A percentile compares a stretch with the other conserved stretches of the same genome.
Conservation (phyloP, 2,797 vertebrate species). For the Oophaga sylvatica region DNA sequence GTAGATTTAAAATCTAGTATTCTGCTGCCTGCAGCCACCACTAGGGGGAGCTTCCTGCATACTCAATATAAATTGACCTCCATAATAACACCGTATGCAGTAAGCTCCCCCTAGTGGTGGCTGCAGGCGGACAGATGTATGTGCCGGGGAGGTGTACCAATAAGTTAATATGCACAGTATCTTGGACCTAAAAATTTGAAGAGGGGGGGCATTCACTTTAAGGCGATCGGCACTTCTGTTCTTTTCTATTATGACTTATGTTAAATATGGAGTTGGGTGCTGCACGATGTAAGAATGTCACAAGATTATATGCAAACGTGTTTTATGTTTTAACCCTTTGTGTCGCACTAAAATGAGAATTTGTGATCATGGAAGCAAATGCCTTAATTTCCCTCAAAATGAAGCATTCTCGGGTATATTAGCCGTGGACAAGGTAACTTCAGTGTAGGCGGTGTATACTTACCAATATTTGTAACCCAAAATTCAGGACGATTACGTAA, state of each 20-base stretch:
- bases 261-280: background rate
- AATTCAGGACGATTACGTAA: too few species aligned
- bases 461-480: too few species aligned
- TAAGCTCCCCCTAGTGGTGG: background rate
- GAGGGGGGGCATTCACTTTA: background rate
- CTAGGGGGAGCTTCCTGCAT: too few species aligned
- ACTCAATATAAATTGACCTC: too few species aligned
- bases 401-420: background rate
- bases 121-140: background rate
- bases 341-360: background rate
- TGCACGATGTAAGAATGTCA: slow-evolving; percentile 1
- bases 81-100: too few species aligned
- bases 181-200: background rate
- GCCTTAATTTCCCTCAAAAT: background rate
- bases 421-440: background rate
- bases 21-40: background rate
- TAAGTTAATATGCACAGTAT: background rate
- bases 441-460: background rate
- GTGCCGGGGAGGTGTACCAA: background rate
- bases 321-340: background rate
- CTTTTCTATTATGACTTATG: background rate
- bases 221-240: background rate
- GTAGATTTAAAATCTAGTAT: background rate
- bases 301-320: background rate
- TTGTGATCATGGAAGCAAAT: slow-evolving; percentile 5